Percentiles rank a stretch among this genome's conserved stretches.
Evolutionary conservation across 2,113 vertebrate genomes (phyloP).

Genomic region (Rattus norvegicus): GRCr8 NC_086020.1:61536001-61536500

Average conservation of each 20-base stretch:
- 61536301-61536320: background rate
- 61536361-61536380: background rate
- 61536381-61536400: background rate
- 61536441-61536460: background rate
- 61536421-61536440: background rate
- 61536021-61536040: background rate
- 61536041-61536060: background rate
- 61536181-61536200: background rate
- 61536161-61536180: background rate
- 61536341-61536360: background rate
- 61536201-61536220: background rate
- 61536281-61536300: background rate
- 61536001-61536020: background rate
- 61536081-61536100: background rate
- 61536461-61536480: background rate
- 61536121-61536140: background rate
- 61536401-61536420: background rate
- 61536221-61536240: background rate
- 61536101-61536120: background rate
- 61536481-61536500: background rate
- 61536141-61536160: background rate
- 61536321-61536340: background rate
- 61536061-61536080: background rate
- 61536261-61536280: background rate
- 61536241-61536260: background rate